phyloP scores from a whole-genome alignment of 2,113 vertebrate species.

The Pterocles gutturalis region DNA sequence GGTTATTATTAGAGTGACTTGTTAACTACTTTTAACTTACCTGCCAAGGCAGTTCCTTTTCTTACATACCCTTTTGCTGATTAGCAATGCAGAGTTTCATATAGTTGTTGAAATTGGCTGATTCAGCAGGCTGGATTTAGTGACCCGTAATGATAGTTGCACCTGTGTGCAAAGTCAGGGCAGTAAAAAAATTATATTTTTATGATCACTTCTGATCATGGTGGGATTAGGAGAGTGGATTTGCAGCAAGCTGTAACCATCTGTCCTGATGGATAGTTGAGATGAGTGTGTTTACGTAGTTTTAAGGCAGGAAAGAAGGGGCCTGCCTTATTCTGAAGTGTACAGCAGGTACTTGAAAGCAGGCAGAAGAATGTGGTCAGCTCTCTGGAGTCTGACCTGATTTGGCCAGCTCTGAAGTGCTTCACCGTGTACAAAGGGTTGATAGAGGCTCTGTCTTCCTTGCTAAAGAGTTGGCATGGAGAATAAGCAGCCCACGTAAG shows the following conservation, averaged over 20 bases:
- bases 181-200: not conserved
- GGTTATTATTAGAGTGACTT: not conserved
- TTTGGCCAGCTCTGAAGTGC: not conserved
- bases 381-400: not conserved
- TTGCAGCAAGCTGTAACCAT: not conserved
- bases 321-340: not conserved
- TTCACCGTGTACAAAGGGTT: not conserved
- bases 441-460: not conserved
- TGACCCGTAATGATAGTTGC: not conserved
- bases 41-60: not conserved
- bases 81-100: not conserved
- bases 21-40: not conserved
- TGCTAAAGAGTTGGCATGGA: not conserved
- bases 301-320: not conserved
- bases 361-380: not conserved
- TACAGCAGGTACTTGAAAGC: not conserved
- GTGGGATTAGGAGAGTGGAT: not conserved
- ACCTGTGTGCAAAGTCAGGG: not conserved
- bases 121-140: not conserved
- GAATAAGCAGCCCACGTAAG: not conserved
- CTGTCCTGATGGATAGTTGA: not conserved
- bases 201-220: not conserved
- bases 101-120: not conserved
- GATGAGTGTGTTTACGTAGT: not conserved
- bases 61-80: not conserved